Evolutionary conservation across 2,113 vertebrate species (phyloP), one percentile per base, ranked within the genome.

Genomic region (Peromyscus polionotus): DNA sequence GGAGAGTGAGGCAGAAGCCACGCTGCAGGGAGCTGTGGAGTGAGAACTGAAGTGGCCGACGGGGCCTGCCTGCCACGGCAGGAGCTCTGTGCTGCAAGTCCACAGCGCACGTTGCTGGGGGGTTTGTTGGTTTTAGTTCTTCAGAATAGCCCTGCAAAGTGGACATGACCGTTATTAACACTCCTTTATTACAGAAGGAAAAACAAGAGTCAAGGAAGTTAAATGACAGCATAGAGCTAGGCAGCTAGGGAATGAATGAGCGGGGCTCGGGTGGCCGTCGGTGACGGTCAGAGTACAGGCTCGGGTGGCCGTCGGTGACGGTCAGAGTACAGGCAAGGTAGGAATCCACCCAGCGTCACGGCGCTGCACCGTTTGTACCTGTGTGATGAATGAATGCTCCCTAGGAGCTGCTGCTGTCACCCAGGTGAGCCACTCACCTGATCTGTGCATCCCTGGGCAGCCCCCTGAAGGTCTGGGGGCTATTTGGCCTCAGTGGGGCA

Each of bases 61-160:
- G 0, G 11, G 7, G 45, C 45, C 51, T 9, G 42, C 26, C 67
- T 13, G 1, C 54, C 5, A 0, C 7, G 31, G 10, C 9, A 42
- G 1, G 20, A 7, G 14, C 36, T n/a, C 59, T 65, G 10, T 7
- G 1, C 68, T 57, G 8, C 76, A 88, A 3, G 61, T 54, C 54
- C 88, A 45, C 0, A 0, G 91, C 31, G 10, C 84, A 24, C 42
- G 33, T 20, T 48, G 63, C 28, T 73, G 57, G 36, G 16, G 42
- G 31, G n/a, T 79, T 67, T 51, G 57, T 63, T 63, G 39, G 31
- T 75, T 93, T 42, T 79, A 84, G 68, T 89, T 76, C 63, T 88
- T 87, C 16, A 51, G 88, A 54, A 19, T 4, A 92, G 51, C 54
- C 48, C 59, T 48, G 36, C 51, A 67, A 88, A 24, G 61, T 79